Percentiles rank a stretch among this genome's conserved stretches.
Evolutionary conservation across 2,888 invertebrate species (phyloP).

Genomic region (Microctonus aethiopoides): DNA sequence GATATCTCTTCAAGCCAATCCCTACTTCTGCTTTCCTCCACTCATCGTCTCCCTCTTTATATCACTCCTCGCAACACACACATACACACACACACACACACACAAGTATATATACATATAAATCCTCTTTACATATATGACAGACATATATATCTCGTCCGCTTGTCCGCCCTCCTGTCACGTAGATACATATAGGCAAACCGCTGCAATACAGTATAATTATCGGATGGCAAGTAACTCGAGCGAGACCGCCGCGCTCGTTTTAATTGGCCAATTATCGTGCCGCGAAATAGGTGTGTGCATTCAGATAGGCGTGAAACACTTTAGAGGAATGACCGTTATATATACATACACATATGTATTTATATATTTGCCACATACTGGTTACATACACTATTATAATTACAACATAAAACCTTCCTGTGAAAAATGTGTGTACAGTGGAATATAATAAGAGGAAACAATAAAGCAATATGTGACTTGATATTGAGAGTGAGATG

Average conservation of each 20-base stretch:
- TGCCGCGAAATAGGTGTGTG: slow-evolving; percentile 62
- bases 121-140: slow-evolving; percentile 1
- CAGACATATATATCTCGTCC: not conserved
- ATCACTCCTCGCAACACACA: slow-evolving; percentile 41
- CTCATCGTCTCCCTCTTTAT: not conserved
- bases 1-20: slow-evolving; percentile 7
- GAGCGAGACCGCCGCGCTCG: slow-evolving; percentile 52
- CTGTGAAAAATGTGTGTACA: slow-evolving; percentile 41
- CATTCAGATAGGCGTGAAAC: slow-evolving; percentile 65
- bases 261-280: slow-evolving; percentile 68
- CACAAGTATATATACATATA: slow-evolving; percentile 4
- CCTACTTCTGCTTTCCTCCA: not conserved
- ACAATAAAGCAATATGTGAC: not conserved
- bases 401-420: not conserved
- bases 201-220: slow-evolving; percentile 61
- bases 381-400: not conserved
- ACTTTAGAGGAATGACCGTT: slow-evolving; percentile 57
- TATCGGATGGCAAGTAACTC: slow-evolving; percentile 62
- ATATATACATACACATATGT: slow-evolving; percentile 55
- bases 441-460: slow-evolving; percentile 16
- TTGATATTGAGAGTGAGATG: no score
- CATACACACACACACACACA: slow-evolving; percentile 25
- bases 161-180: slow-evolving; percentile 40
- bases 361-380: slow-evolving; percentile 42
- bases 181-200: slow-evolving; percentile 60